Conservation (phyloP, 2,113 vertebrate genomes). For the Hypocryptadius cinnamomeus region DNA sequence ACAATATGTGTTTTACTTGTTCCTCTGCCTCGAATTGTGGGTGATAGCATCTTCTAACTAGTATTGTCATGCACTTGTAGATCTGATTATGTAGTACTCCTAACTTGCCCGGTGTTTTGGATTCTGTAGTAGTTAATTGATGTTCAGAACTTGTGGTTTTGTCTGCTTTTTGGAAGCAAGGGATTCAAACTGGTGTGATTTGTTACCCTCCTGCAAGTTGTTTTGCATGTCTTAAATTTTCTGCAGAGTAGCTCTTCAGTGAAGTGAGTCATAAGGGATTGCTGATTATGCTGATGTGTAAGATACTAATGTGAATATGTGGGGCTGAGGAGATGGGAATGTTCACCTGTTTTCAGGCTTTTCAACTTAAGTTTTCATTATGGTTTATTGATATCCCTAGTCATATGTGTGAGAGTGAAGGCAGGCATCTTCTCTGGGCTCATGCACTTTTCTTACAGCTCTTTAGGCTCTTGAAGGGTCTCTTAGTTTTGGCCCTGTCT, state of each 20-base stretch:
- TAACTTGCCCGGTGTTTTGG: rapidly evolving
- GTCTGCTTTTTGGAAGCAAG: not conserved
- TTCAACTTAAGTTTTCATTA: not conserved
- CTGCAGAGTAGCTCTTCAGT: not conserved
- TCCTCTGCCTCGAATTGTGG: too few relatives aligned
- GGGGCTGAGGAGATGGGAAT: not conserved
- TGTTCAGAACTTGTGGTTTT: rapidly evolving
- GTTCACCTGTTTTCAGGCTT: rapidly evolving
- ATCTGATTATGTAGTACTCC: not conserved
- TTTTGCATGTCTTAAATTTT: not conserved
- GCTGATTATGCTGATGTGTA: not conserved
- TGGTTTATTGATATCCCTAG: rapidly evolving
- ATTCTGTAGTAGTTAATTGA: not conserved
- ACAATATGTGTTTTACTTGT: not conserved
- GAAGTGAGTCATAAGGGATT: not conserved
- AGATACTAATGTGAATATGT: rapidly evolving
- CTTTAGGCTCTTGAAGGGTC: rapidly evolving
- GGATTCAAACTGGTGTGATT: not conserved
- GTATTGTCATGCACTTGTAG: not conserved
- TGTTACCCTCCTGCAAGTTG: not conserved
- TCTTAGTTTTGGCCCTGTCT: not conserved
- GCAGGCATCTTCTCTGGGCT: not conserved
- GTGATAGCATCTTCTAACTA: not conserved
- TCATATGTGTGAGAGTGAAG: not conserved
- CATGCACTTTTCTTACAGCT: rapidly evolving